Evolutionary conservation across 1,140 invertebrate genomes (phyloP).

Genomic region (Phymorhynchus buccinoides): DNA sequence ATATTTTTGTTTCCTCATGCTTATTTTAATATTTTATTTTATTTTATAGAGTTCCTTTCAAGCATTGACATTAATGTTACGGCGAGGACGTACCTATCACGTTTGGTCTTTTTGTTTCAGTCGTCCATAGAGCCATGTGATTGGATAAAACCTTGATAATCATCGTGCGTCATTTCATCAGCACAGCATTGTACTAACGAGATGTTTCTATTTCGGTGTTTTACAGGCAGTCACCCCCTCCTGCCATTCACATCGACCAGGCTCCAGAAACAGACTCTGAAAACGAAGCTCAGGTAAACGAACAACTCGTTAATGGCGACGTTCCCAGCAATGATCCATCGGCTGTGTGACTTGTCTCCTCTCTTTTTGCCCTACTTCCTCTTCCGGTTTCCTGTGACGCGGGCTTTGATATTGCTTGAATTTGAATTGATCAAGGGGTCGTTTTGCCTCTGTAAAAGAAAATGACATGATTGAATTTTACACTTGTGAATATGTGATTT

Average conservation of each 20-base stretch:
- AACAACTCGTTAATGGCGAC: slow-evolving; percentile 28
- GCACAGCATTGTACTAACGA: no score
- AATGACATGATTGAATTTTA: neutral
- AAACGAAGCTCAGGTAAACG: slow-evolving; percentile 23
- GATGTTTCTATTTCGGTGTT: neutral
- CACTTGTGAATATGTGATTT: neutral
- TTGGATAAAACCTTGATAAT: no score
- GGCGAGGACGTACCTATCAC: no score
- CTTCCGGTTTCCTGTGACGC: neutral
- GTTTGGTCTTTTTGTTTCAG: no score
- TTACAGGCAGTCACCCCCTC: slow-evolving; percentile 14
- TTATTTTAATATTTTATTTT: no score
- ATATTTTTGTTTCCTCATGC: no score
- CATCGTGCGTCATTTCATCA: no score
- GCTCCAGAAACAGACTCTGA: neutral
- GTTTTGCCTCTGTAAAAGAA: neutral
- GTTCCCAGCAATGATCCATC: neutral
- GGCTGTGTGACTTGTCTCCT: neutral
- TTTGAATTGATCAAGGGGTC: neutral
- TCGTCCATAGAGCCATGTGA: no score
- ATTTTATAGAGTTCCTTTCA: no score
- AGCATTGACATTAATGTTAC: no score
- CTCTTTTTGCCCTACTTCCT: neutral
- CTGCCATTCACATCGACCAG: slow-evolving; percentile 1
- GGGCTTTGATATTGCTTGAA: neutral